Evolutionary conservation across 1,140 invertebrate genomes (phyloP).

Genomic region (Nebria ingens): DNA sequence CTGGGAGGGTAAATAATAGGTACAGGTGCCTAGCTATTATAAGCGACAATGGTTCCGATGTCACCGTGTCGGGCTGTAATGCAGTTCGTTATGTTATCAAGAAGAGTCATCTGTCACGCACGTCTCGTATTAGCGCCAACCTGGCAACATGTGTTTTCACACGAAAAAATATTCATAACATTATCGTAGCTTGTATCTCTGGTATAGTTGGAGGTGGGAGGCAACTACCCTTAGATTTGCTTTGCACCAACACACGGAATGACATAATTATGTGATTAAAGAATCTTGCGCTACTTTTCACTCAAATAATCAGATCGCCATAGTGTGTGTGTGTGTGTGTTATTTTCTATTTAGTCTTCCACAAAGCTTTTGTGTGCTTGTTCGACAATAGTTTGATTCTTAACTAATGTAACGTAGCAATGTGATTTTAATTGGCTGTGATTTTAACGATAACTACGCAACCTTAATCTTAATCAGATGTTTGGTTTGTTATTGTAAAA

Average conservation of each 20-base stretch:
- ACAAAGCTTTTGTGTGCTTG: neutral
- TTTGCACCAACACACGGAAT: slow-evolving; percentile 16
- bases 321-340: neutral
- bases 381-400: neutral
- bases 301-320: neutral
- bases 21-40: too few species aligned
- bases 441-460: neutral
- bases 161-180: slow-evolving; percentile 20
- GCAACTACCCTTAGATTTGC: neutral
- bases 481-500: neutral
- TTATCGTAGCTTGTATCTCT: slow-evolving; percentile 16
- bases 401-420: neutral
- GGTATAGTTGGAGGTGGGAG: slow-evolving; percentile 8
- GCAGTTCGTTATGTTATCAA: slow-evolving; percentile 15
- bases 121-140: slow-evolving; percentile 15
- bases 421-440: neutral
- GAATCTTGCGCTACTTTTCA: slow-evolving; percentile 12
- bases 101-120: slow-evolving; percentile 19
- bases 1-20: neutral
- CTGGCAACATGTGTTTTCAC: slow-evolving; percentile 21
- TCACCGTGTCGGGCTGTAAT: slow-evolving; percentile 13
- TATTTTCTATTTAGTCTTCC: neutral
- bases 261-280: slow-evolving; percentile 22
- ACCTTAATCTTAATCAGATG: neutral
- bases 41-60: slow-evolving; percentile 13